Conservation (phyloP, 2,888 invertebrate species). For the Campaea margaritaria region DNA sequence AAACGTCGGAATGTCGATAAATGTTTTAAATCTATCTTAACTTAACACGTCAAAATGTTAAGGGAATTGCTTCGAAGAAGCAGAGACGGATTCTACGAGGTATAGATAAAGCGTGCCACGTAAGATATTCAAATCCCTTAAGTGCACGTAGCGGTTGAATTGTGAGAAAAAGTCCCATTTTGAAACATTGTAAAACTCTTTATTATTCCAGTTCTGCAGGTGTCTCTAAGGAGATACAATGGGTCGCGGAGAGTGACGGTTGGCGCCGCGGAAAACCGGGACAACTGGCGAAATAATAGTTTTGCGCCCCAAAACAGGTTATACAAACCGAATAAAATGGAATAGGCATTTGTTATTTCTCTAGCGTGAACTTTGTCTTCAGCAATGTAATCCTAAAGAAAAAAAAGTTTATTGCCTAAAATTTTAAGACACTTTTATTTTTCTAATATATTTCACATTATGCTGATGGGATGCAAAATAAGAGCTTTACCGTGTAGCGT, state of each 20-base stretch:
- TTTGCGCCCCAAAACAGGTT: slow-evolving; percentile 51
- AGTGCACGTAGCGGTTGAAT: slow-evolving; percentile 84
- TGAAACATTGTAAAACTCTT: slow-evolving; percentile 82
- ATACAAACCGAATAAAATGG: slow-evolving; percentile 24
- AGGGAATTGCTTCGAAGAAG: slow-evolving; percentile 70
- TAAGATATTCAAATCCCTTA: slow-evolving; percentile 85
- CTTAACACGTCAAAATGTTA: slow-evolving; percentile 52
- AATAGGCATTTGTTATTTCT: slow-evolving; percentile 12
- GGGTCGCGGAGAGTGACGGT: slow-evolving; percentile 63
- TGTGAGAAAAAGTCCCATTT: slow-evolving; percentile 83
- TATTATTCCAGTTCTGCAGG: slow-evolving; percentile 82
- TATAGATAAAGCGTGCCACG: slow-evolving; percentile 78
- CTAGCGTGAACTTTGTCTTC: neutral
- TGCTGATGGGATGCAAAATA: too few relatives aligned
- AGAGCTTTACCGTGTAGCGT: too few relatives aligned
- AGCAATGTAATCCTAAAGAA: neutral
- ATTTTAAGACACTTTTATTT: too few relatives aligned
- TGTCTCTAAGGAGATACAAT: slow-evolving; percentile 76
- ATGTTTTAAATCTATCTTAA: slow-evolving; percentile 33
- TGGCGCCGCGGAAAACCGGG: slow-evolving; percentile 53
- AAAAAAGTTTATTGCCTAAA: too few relatives aligned
- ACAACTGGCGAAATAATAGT: slow-evolving; percentile 59
- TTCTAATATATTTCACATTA: too few relatives aligned
- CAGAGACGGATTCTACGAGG: slow-evolving; percentile 66
- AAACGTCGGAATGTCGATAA: slow-evolving; percentile 27